Percentiles rank a stretch among this genome's conserved stretches.
Evolutionary conservation across 2,888 invertebrate genomes (phyloP).

Genomic region (Cataglyphis cursor): DNA sequence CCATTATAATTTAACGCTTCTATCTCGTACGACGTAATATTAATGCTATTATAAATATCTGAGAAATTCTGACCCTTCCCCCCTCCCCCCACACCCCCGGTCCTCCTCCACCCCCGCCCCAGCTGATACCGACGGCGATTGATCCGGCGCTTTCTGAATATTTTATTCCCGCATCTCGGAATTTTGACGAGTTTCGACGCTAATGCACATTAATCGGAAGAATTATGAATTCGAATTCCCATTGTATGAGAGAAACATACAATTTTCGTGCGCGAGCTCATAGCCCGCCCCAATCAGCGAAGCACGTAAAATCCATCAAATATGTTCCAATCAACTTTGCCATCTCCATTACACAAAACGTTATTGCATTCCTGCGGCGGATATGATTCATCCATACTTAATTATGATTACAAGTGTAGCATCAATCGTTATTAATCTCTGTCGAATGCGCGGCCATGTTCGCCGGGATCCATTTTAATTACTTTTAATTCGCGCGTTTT

Average conservation of each 20-base stretch:
- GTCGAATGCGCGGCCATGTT: conserved; percentile 62
- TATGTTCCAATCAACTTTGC: conserved; percentile 68
- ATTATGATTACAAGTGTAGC: conserved; percentile 72
- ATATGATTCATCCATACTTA: conserved; percentile 64
- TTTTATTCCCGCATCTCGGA: conserved; percentile 51
- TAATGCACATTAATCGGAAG: conserved; percentile 55
- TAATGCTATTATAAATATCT: conserved; percentile 53
- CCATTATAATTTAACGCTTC: background rate
- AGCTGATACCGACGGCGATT: conserved; percentile 27
- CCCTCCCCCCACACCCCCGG: no score
- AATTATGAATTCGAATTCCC: conserved; percentile 49
- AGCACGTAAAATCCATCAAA: conserved; percentile 72
- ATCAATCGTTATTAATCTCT: conserved; percentile 70
- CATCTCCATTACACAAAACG: conserved; percentile 60
- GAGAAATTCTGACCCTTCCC: conserved; percentile 14
- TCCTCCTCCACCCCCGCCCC: background rate
- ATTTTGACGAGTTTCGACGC: conserved; percentile 54
- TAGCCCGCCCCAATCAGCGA: conserved; percentile 70
- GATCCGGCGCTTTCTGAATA: conserved; percentile 40
- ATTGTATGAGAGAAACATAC: conserved; percentile 40
- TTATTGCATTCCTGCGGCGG: conserved; percentile 64
- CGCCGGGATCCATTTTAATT: conserved; percentile 68
- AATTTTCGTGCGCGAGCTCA: conserved; percentile 62
- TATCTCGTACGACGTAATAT: conserved; percentile 6
- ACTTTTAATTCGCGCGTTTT: conserved; percentile 66